Percentiles rank a stretch among this genome's conserved stretches.
phyloP scores from a whole-genome alignment of 1,140 invertebrate species.

The Calosoma granatense region DNA sequence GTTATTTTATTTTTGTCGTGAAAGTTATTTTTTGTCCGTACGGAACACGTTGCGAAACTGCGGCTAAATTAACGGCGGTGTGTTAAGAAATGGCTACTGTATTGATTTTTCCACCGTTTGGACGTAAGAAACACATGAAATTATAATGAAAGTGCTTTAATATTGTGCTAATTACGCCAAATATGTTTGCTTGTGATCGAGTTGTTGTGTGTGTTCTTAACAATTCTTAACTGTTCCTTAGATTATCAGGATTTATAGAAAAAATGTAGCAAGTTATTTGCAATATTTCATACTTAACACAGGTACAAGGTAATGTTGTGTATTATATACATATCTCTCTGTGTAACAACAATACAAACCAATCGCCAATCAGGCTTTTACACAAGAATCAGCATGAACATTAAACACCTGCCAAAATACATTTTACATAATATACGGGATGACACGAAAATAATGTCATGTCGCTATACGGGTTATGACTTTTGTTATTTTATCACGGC shows the following conservation, averaged over 20 bases:
- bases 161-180: neutral
- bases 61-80: neutral
- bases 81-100: neutral
- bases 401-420: neutral
- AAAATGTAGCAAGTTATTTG: neutral
- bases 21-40: neutral
- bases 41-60: neutral
- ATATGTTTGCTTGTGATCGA: neutral
- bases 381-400: neutral
- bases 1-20: constrained; percentile 3
- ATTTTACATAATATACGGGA: no score
- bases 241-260: neutral
- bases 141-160: constrained; percentile 3
- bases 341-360: neutral
- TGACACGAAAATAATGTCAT: no score
- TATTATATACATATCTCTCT: neutral
- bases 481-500: no score
- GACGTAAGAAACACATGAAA: neutral
- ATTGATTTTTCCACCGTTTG: constrained; percentile 5
- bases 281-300: neutral
- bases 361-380: neutral
- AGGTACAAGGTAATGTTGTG: neutral
- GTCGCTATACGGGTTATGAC: no score
- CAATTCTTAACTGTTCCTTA: neutral
- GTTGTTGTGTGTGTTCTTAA: neutral